A percentile compares a stretch with the other conserved stretches of the same genome.
Evolutionary conservation across 2,888 invertebrate species (phyloP).

Genomic region (Brachylomia viminalis): DNA sequence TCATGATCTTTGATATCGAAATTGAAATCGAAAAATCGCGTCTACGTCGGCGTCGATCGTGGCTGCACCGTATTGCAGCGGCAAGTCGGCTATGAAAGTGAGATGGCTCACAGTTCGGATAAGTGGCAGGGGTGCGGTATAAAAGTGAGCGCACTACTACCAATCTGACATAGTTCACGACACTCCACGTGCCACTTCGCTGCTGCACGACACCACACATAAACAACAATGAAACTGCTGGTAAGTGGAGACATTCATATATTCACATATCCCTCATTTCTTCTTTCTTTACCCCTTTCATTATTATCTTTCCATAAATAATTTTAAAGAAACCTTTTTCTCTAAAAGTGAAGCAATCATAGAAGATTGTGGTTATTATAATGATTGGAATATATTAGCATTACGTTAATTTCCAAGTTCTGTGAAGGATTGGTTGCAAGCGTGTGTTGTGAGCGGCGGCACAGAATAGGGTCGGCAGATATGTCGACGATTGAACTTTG

Average conservation of each 20-base stretch:
- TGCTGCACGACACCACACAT: slow-evolving; percentile 79
- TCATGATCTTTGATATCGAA: slow-evolving; percentile 77
- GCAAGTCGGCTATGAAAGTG: slow-evolving; percentile 86
- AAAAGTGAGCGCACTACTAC: slow-evolving; percentile 88
- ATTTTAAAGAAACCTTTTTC: slow-evolving; percentile 41
- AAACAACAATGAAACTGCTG: slow-evolving; percentile 87
- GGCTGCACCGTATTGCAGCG: slow-evolving; percentile 80
- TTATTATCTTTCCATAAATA: slow-evolving; percentile 13
- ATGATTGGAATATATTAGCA: slow-evolving; percentile 57
- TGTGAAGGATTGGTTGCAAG: slow-evolving; percentile 76
- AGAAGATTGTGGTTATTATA: slow-evolving; percentile 52
- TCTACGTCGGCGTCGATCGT: slow-evolving; percentile 66
- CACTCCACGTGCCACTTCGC: slow-evolving; percentile 83
- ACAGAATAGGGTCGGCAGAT: slow-evolving; percentile 81
- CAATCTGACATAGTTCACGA: slow-evolving; percentile 89
- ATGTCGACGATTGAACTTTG: slow-evolving; percentile 83
- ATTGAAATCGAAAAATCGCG: slow-evolving; percentile 75
- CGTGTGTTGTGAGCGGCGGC: slow-evolving; percentile 79
- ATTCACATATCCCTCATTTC: slow-evolving; percentile 54
- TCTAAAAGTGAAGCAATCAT: slow-evolving; percentile 44
- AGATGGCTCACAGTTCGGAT: slow-evolving; percentile 82
- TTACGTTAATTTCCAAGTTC: slow-evolving; percentile 67
- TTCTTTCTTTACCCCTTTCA: slow-evolving; percentile 48
- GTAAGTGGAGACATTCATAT: slow-evolving; percentile 81
- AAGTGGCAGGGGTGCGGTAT: slow-evolving; percentile 90